These are phyloP conservation scores for Peromyscus melanophrys DNA, from an alignment of 2,797 vertebrate genomes.

Conservation along the genomic window DNA sequence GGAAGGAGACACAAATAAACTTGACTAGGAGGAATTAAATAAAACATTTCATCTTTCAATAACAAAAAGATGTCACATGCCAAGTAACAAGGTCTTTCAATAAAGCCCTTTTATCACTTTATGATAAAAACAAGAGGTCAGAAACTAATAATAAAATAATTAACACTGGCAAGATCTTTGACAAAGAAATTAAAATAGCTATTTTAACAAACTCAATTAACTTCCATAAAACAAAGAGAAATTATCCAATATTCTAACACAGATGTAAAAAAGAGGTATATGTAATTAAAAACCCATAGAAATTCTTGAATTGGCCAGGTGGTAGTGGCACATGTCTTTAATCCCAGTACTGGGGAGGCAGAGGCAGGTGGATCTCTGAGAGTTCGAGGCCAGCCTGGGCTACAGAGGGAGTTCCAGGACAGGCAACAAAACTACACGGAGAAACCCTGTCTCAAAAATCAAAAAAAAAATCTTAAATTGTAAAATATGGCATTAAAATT, in stretches of 20 bases:
- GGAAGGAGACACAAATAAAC: background rate
- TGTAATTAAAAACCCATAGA: background rate
- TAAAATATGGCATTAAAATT: background rate
- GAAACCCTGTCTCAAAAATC: too few species aligned
- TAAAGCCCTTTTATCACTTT: background rate
- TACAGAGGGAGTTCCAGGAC: too few species aligned
- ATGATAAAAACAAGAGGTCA: background rate
- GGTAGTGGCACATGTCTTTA: too few species aligned
- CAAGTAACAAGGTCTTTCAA: background rate
- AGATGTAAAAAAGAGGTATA: background rate
- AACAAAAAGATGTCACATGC: background rate
- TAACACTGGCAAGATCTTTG: background rate
- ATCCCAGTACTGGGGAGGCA: too few species aligned
- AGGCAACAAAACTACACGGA: too few species aligned
- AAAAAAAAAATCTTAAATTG: background rate
- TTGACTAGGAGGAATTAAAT: background rate
- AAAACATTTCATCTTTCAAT: background rate
- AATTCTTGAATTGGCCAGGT: background rate
- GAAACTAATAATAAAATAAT: background rate
- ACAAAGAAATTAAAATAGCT: background rate
- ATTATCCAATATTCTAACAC: background rate
- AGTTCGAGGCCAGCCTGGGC: too few species aligned
- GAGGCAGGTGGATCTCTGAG: too few species aligned
- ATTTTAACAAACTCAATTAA: background rate
- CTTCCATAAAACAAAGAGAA: background rate